Base-by-base conservation (phyloP, 2,797 vertebrate species). In the Protosalanx chinensis region DNA sequence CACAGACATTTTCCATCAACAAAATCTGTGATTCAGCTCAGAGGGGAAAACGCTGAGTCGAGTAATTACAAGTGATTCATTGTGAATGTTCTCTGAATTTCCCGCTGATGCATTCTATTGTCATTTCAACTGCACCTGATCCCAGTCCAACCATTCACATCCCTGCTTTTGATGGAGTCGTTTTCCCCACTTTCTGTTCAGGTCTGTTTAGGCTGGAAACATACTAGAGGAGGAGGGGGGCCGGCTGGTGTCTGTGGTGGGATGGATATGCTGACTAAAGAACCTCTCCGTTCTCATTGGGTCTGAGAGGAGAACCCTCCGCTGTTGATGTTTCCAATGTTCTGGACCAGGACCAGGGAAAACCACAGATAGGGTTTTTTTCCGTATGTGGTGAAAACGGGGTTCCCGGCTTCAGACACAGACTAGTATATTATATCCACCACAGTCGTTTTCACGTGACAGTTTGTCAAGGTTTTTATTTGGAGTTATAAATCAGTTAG, bases 291-390 rank as follows among this genome's bases (percentile, higher is more conserved):
- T 81, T 82, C 85, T 76, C 69, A 27, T 27, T 87, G 80, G 83
- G 10, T 46, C 41, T 46, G 3, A 87, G 86, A 83, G 84, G 86
- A 87, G 86, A 88, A 83, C 88, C 87, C 86, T 87, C 64, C 75
- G 61, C 78, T 92, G 89, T 92, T 93, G 87, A 92, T 91, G 87
- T 92, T 92, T 92, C 90, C 89, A 91, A 92, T 93, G 92, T 93
- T 93, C 88, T 87, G 85, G 85, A 90, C 87, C 81, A 68, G 81
- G 89, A 85, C 85, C 78, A 79, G 72, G 80, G 66, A 62, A 13
- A 87, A 81, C 88, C 86, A 53, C 83, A 81, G 74, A 81, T 77
- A 29, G 62, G 79, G 83, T 73, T 80, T 82, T 72, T 71, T 70
- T 83, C 88, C 23, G 23, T 79, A 86, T 84, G 76, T 77, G 66